Conservation (phyloP, 2,797 vertebrate species). For the Sebastes vulpes region DNA sequence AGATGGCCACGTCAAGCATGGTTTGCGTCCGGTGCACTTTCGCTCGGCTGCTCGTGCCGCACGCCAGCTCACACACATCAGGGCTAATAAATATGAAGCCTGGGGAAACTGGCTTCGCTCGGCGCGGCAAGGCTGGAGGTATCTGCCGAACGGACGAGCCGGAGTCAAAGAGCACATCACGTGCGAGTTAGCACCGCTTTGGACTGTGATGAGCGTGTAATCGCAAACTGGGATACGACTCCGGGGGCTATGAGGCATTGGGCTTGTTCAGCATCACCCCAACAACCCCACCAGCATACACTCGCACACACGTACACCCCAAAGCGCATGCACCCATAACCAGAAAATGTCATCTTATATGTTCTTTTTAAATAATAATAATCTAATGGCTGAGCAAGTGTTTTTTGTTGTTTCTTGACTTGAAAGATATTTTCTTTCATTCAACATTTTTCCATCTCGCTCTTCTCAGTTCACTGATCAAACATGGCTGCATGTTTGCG, state of each 20-base stretch:
- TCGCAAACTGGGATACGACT: constrained; percentile 41
- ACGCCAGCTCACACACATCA: constrained; percentile 75
- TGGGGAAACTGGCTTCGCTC: constrained; percentile 48
- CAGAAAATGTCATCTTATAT: constrained; percentile 55
- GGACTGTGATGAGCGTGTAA: constrained; percentile 57
- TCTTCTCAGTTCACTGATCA: constrained; percentile 25
- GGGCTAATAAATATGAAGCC: constrained; percentile 77
- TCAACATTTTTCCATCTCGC: constrained; percentile 5
- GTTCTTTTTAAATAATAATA: constrained; percentile 57
- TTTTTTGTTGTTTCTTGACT: background rate
- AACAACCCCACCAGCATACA: constrained; percentile 10
- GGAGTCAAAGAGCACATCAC: constrained; percentile 51
- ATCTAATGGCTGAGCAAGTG: constrained; percentile 37
- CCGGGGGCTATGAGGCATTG: constrained; percentile 22
- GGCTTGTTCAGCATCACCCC: constrained; percentile 20
- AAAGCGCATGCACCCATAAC: constrained; percentile 15
- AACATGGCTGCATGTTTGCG: constrained; percentile 7
- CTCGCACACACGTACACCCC: background rate
- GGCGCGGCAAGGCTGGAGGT: constrained; percentile 51
- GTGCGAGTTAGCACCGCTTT: constrained; percentile 45
- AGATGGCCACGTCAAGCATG: constrained; percentile 80
- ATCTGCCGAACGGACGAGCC: constrained; percentile 53
- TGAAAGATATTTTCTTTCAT: constrained; percentile 12
- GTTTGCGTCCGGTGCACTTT: constrained; percentile 75
- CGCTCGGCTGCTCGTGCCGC: constrained; percentile 67